phyloP scores from a whole-genome alignment of 2,888 invertebrate species.

The Caenorhabditis zanzibari region DNA sequence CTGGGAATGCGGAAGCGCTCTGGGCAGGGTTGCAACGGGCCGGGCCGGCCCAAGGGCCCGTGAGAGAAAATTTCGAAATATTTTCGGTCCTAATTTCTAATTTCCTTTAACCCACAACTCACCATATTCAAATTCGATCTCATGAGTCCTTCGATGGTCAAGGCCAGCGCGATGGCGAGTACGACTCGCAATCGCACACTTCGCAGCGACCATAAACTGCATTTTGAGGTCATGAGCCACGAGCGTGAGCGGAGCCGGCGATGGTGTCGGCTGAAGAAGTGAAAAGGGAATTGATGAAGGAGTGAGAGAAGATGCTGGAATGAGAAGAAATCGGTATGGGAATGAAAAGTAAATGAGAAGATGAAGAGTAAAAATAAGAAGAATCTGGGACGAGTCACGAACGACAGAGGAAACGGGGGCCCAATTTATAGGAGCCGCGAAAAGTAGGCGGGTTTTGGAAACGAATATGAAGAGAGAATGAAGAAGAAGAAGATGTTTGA shows the following conservation, averaged over 20 bases:
- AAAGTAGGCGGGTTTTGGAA: slow-evolving; percentile 49
- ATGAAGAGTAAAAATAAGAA: slow-evolving; percentile 9
- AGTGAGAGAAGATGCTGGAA: slow-evolving; percentile 32
- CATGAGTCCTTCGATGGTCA: slow-evolving; percentile 83
- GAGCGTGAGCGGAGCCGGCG: slow-evolving; percentile 44
- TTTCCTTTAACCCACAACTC: slow-evolving; percentile 22
- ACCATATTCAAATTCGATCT: slow-evolving; percentile 82
- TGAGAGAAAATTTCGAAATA: too few species aligned
- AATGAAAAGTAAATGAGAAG: slow-evolving; percentile 4
- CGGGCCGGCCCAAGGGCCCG: too few species aligned
- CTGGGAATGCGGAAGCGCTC: not conserved
- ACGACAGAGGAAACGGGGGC: slow-evolving; percentile 21
- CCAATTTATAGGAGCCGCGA: slow-evolving; percentile 61
- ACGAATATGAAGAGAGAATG: slow-evolving; percentile 25
- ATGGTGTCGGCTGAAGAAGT: slow-evolving; percentile 39
- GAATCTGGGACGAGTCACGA: slow-evolving; percentile 46
- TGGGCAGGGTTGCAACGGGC: too few species aligned
- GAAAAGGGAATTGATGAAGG: slow-evolving; percentile 42
- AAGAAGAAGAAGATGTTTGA: slow-evolving; percentile 55
- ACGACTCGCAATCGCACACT: slow-evolving; percentile 80
- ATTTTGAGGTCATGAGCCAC: slow-evolving; percentile 60
- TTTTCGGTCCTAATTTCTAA: not conserved
- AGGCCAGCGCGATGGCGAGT: slow-evolving; percentile 79
- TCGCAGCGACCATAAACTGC: slow-evolving; percentile 76
- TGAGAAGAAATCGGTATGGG: not conserved